Conservation (phyloP, 2,797 vertebrate species). For the Gymnodraco acuticeps region DNA sequence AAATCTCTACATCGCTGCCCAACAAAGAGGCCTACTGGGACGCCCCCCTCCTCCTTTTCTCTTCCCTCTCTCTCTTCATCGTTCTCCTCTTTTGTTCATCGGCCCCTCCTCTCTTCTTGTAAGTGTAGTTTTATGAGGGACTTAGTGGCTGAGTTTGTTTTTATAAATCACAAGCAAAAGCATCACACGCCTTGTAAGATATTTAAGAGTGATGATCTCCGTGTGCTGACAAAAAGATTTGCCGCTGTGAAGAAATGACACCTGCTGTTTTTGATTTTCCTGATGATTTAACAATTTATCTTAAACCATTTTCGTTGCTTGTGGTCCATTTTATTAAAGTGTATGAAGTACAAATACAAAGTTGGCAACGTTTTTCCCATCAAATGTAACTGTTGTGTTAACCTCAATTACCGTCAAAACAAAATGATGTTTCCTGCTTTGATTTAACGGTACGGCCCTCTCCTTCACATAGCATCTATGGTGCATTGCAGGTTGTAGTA, state of each 20-base stretch:
- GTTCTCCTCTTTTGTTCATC: conserved; percentile 14
- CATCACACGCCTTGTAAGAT: neutral
- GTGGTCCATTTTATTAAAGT: neutral
- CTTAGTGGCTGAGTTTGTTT: neutral
- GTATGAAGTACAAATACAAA: neutral
- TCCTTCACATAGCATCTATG: too few relatives aligned
- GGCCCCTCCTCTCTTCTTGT: neutral
- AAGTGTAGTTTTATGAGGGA: conserved; percentile 17
- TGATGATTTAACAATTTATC: too few relatives aligned
- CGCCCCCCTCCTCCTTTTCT: conserved; percentile 66
- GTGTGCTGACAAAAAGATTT: neutral
- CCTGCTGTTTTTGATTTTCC: neutral
- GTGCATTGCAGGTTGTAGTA: too few relatives aligned
- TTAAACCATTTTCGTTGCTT: too few relatives aligned
- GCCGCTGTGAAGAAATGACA: neutral
- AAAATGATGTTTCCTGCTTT: neutral
- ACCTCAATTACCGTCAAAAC: neutral
- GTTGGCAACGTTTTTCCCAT: neutral
- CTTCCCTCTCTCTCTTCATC: conserved; percentile 19
- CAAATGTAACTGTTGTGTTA: neutral
- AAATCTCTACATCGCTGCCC: conserved; percentile 78
- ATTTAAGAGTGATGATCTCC: neutral
- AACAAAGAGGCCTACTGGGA: conserved; percentile 90
- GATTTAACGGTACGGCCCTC: too few relatives aligned
- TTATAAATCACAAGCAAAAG: neutral